Evolutionary conservation across 2,113 vertebrate genomes (phyloP).

Genomic region (Dipodomys ordii): DNA sequence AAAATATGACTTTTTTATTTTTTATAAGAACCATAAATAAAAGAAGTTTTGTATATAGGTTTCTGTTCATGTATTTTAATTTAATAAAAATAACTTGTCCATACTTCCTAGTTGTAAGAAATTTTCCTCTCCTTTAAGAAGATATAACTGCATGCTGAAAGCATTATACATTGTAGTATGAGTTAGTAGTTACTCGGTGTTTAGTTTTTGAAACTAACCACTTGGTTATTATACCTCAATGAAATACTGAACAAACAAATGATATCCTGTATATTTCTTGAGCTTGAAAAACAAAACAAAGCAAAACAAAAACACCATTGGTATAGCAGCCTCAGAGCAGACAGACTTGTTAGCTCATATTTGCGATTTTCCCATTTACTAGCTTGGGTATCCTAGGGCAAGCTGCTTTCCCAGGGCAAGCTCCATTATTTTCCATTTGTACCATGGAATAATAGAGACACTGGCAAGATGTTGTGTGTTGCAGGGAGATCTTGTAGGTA

Average conservation of each 20-base stretch:
- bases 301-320: too few relatives aligned
- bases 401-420: background rate
- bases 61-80: slow-evolving; percentile 21
- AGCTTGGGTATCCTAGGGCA: background rate
- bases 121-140: slow-evolving; percentile 16
- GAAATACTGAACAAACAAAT: background rate
- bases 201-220: background rate
- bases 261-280: background rate
- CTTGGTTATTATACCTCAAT: background rate
- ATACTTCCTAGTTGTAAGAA: background rate
- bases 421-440: background rate
- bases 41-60: background rate
- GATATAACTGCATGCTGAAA: background rate
- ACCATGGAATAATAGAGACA: background rate
- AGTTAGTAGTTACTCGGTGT: background rate
- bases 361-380: background rate
- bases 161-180: background rate
- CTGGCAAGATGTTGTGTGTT: background rate
- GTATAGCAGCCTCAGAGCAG: background rate
- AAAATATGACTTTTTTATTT: slow-evolving; percentile 17
- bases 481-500: background rate
- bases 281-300: background rate
- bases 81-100: slow-evolving; percentile 38
- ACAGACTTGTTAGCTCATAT: background rate
- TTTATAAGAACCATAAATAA: background rate